A percentile compares a stretch with the other conserved stretches of the same genome.
These are phyloP conservation scores for Gadopsis bispinosus DNA, from an alignment of 2,797 vertebrate species.

Conservation along the genomic window DNA sequence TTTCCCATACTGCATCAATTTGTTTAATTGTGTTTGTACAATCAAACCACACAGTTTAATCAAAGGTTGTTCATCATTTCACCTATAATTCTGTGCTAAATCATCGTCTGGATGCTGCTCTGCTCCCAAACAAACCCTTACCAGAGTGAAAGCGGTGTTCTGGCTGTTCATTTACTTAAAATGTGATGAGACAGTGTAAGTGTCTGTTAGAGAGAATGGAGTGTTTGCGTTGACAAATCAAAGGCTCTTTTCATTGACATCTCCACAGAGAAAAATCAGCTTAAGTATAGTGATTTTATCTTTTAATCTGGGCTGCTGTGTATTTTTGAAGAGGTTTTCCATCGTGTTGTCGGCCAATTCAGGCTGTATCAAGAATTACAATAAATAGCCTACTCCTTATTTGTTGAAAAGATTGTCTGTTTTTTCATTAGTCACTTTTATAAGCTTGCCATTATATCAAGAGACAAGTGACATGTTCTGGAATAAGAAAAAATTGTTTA, in stretches of 20 bases:
- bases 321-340: slow-evolving; percentile 2
- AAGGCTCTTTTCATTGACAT: slow-evolving; percentile 12
- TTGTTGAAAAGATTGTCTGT: neutral
- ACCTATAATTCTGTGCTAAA: slow-evolving; percentile 11
- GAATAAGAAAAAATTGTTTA: neutral
- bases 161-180: slow-evolving; percentile 23
- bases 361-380: neutral
- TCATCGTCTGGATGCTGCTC: slow-evolving; percentile 16
- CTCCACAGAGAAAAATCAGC: neutral
- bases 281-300: neutral
- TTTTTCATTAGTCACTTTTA: neutral
- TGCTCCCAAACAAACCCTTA: slow-evolving; percentile 19
- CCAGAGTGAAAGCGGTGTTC: neutral
- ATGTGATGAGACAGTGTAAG: neutral
- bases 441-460: neutral
- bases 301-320: neutral
- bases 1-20: neutral
- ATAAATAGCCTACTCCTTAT: neutral
- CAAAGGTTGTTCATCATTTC: slow-evolving; percentile 13
- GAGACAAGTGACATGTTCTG: neutral
- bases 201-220: neutral
- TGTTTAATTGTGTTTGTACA: slow-evolving; percentile 20
- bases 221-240: slow-evolving; percentile 25
- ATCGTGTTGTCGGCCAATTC: neutral
- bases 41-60: slow-evolving; percentile 10